Conservation (phyloP, 1,140 invertebrate species). For the Trachymyrmex cornetzi region DNA sequence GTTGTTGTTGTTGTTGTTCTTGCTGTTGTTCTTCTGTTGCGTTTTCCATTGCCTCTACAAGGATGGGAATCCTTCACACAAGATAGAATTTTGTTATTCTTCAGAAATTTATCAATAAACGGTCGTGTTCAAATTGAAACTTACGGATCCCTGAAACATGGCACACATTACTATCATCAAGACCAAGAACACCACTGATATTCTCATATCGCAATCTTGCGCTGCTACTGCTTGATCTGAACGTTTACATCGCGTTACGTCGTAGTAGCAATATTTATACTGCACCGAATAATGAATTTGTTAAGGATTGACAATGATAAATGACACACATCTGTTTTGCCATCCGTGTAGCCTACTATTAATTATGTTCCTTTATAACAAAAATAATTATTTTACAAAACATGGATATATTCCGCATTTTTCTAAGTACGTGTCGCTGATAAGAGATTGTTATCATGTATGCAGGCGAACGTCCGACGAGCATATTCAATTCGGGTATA, state of each 20-base stretch:
- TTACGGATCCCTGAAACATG: conserved; percentile 57
- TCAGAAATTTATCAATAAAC: neutral
- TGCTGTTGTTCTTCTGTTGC: too few relatives aligned
- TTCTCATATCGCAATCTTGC: conserved; percentile 46
- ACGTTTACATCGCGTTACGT: neutral
- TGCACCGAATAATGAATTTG: neutral
- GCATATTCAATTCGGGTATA: too few relatives aligned
- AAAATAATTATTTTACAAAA: conserved; percentile 7
- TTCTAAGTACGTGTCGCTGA: neutral
- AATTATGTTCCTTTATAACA: neutral
- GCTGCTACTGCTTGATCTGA: neutral
- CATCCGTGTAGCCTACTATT: neutral
- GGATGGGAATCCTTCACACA: neutral
- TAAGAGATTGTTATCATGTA: neutral
- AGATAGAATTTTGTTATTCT: neutral
- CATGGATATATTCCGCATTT: neutral
- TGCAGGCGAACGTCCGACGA: neutral
- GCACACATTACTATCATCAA: conserved; percentile 68
- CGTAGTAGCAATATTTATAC: conserved; percentile 62
- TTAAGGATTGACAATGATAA: conserved; percentile 51
- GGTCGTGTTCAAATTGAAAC: neutral
- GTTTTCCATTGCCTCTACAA: too few relatives aligned
- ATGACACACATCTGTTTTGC: conserved; percentile 39
- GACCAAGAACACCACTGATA: conserved; percentile 59
- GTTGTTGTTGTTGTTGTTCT: too few relatives aligned